A percentile compares a stretch with the other conserved stretches of the same genome.
Evolutionary conservation across 2,113 vertebrate genomes (phyloP).

Genomic region (Calyptomena viridis): DNA sequence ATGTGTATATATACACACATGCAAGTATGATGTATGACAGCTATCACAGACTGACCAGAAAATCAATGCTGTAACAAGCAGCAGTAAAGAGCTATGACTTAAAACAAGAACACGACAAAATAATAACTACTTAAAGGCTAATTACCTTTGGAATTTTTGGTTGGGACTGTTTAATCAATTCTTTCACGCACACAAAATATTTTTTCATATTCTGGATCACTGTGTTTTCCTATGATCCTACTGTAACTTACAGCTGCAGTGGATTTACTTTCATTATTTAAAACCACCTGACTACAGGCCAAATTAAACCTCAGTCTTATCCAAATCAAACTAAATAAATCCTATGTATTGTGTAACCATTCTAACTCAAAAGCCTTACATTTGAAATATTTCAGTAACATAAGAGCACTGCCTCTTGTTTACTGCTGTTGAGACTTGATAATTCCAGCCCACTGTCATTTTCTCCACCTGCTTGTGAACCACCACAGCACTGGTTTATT

Average conservation of each 20-base stretch:
- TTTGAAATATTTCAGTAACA: neutral
- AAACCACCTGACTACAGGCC: neutral
- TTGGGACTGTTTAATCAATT: neutral
- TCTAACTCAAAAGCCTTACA: neutral
- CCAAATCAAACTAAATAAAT: neutral
- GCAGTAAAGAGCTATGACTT: neutral
- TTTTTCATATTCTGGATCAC: neutral
- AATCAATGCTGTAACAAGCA: neutral
- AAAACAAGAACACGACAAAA: neutral
- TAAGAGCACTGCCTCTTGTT: neutral
- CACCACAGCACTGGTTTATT: rapidly evolving
- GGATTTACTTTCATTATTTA: neutral
- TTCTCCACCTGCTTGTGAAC: neutral
- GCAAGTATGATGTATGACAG: neutral
- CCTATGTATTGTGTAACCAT: neutral
- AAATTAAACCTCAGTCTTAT: neutral
- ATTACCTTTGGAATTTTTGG: neutral
- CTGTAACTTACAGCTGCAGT: neutral
- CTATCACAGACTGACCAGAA: neutral
- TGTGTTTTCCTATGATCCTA: neutral
- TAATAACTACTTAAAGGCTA: neutral
- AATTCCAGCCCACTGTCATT: neutral
- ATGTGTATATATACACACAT: neutral
- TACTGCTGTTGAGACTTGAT: neutral
- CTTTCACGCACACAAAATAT: rapidly evolving